These are phyloP conservation scores for Osedax fenrisi DNA, from an alignment of 2,888 invertebrate species.

Conservation along the genomic window DNA sequence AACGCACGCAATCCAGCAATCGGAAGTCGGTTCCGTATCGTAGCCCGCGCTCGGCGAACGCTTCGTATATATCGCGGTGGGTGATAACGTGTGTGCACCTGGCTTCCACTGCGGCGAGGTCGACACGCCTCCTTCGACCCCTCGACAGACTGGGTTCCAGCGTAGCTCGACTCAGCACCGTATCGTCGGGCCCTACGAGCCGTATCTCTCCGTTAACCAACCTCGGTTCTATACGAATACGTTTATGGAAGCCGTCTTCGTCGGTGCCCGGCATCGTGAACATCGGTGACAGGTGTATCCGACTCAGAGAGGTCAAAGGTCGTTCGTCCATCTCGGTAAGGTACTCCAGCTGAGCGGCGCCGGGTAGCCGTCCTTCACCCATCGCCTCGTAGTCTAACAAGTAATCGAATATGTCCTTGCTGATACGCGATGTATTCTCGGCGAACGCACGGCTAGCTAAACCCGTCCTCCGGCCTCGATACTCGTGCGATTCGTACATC, in stretches of 20 bases:
- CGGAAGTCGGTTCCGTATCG: background rate
- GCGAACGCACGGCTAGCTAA: background rate
- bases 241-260: background rate
- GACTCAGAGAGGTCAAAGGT: background rate
- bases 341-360: background rate
- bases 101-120: background rate
- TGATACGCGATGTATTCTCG: background rate
- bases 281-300: background rate
- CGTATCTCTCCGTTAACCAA: background rate
- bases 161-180: background rate
- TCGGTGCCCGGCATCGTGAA: background rate
- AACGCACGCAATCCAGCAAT: background rate
- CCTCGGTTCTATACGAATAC: background rate
- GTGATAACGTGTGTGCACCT: background rate
- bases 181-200: background rate
- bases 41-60: background rate
- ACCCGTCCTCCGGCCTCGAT: background rate
- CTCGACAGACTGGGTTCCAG: background rate
- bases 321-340: background rate
- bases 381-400: background rate
- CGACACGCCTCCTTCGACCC: background rate
- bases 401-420: background rate
- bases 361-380: background rate
- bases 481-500: constrained; percentile 1
- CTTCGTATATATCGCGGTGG: background rate